A percentile compares a stretch with the other conserved stretches of the same genome.
These are phyloP conservation scores for Epistrophe grossulariae DNA, from an alignment of 2,888 invertebrate species.

Conservation along the genomic window DNA sequence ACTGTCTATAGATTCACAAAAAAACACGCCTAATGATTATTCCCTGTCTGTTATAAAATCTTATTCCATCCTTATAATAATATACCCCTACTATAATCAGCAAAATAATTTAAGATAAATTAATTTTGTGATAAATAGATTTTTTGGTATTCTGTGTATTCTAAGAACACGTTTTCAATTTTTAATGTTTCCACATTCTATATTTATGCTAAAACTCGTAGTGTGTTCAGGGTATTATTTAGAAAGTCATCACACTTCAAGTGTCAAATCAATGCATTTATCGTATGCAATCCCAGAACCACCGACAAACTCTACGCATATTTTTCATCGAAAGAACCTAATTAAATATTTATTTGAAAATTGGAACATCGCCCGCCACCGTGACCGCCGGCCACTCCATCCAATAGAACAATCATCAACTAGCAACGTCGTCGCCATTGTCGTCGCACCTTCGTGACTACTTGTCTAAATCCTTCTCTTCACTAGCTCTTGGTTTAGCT, in stretches of 20 bases:
- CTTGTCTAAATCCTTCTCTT: slow-evolving; percentile 50
- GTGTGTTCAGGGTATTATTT: background rate
- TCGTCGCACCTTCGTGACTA: slow-evolving; percentile 69
- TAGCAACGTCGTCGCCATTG: slow-evolving; percentile 10
- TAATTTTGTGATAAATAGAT: too few species aligned
- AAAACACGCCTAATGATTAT: too few species aligned
- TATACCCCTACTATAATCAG: too few species aligned
- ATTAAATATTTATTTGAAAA: slow-evolving; percentile 75
- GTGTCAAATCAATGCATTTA: slow-evolving; percentile 64
- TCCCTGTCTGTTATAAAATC: too few species aligned
- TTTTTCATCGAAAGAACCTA: slow-evolving; percentile 52
- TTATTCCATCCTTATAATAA: too few species aligned
- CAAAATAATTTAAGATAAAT: too few species aligned
- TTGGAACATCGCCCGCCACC: slow-evolving; percentile 7
- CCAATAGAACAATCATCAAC: slow-evolving; percentile 11
- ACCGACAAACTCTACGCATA: slow-evolving; percentile 5
- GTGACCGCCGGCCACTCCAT: background rate
- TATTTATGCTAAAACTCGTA: background rate
- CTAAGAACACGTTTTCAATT: too few species aligned
- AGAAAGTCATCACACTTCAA: slow-evolving; percentile 67
- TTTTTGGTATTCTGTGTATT: too few species aligned
- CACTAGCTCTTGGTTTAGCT: background rate
- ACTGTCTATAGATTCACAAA: too few species aligned
- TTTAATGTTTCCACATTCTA: background rate
- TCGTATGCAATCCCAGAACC: slow-evolving; percentile 30